Evolutionary conservation across 2,797 vertebrate species (phyloP).

Genomic region (Phoebastria nigripes): DNA sequence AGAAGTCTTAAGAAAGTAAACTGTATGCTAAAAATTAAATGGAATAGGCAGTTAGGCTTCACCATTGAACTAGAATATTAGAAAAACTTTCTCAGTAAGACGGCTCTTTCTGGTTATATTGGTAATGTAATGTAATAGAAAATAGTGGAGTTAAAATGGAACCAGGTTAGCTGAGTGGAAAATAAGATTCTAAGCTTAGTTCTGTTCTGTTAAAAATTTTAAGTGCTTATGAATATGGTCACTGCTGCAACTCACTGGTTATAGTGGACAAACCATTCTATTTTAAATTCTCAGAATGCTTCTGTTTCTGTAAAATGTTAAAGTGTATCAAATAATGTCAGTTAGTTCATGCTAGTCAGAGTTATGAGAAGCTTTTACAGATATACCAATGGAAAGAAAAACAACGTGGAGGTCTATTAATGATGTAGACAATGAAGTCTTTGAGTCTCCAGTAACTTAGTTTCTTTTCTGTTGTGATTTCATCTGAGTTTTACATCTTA

Average conservation of each 20-base stretch:
- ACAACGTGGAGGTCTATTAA: neutral
- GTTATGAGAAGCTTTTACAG: neutral
- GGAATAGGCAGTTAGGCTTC: neutral
- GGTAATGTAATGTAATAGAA: neutral
- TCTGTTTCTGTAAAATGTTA: neutral
- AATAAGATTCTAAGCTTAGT: neutral
- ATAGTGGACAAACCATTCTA: neutral
- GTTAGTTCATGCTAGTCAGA: neutral
- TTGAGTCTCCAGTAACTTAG: neutral
- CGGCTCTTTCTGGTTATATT: neutral
- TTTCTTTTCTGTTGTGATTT: neutral
- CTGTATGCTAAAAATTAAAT: neutral
- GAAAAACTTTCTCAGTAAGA: neutral
- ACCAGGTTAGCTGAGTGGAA: neutral
- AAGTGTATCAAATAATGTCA: neutral
- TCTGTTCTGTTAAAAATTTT: neutral
- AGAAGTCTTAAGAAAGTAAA: neutral
- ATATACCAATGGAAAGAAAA: neutral
- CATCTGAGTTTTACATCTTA: neutral
- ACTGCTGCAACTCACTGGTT: neutral
- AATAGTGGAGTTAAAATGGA: neutral
- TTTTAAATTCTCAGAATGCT: neutral
- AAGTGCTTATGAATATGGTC: neutral
- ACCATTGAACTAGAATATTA: neutral
- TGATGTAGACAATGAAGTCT: neutral